Evolutionary conservation across 1,140 invertebrate species (phyloP).

Genomic region (Aricia agestis): DNA sequence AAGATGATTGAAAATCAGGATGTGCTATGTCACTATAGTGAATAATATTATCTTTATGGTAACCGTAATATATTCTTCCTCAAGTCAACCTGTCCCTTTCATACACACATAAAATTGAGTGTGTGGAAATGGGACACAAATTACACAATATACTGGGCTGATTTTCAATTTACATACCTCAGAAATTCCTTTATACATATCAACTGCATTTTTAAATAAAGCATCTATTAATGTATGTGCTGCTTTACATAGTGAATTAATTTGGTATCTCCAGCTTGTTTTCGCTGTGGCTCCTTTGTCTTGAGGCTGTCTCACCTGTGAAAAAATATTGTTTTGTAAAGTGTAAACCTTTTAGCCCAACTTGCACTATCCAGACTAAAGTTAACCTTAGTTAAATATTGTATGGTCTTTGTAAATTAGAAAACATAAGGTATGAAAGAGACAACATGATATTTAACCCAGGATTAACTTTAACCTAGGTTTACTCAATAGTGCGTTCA

Average conservation of each 20-base stretch:
- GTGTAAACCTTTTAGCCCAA: too few relatives aligned
- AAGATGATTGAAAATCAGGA: conserved; percentile 24
- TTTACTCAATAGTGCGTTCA: too few relatives aligned
- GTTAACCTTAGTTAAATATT: too few relatives aligned
- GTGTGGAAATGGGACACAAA: too few relatives aligned
- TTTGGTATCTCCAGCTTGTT: conserved; percentile 54
- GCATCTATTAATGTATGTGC: conserved; percentile 44
- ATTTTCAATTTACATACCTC: conserved; percentile 31
- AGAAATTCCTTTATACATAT: conserved; percentile 38
- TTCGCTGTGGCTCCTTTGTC: conserved; percentile 54
- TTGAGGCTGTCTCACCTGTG: conserved; percentile 51
- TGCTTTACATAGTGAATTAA: conserved; percentile 45
- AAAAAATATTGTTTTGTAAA: conserved; percentile 17
- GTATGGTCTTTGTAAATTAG: too few relatives aligned
- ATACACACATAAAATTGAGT: too few relatives aligned
- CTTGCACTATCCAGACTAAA: too few relatives aligned
- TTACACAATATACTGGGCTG: not conserved
- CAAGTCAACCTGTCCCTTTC: too few relatives aligned
- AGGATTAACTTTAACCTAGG: not conserved
- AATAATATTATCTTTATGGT: too few relatives aligned
- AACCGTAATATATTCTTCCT: too few relatives aligned
- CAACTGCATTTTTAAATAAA: conserved; percentile 43
- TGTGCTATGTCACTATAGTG: too few relatives aligned
- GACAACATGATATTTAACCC: not conserved
- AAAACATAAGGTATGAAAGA: too few relatives aligned